phyloP scores from a whole-genome alignment of 1,140 invertebrate species.

The Panulirus ornatus region DNA sequence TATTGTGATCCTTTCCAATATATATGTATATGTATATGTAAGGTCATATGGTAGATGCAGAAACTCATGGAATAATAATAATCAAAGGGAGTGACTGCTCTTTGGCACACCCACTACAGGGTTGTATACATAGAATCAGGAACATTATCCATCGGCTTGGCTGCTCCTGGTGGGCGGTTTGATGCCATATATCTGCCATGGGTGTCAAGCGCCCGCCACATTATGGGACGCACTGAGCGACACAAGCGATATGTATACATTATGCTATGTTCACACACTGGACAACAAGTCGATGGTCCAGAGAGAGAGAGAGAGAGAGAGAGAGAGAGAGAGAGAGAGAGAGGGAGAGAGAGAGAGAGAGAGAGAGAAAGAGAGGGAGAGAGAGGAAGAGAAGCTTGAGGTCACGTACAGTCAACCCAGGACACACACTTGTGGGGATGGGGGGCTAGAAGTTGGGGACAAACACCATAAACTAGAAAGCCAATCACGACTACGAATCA shows the following conservation, averaged over 20 bases:
- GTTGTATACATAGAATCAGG: neutral
- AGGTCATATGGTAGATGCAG: neutral
- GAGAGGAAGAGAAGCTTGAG: neutral
- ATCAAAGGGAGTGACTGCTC: neutral
- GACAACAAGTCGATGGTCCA: constrained; percentile 14
- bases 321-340: neutral
- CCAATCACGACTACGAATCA: too few species aligned
- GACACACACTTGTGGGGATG: too few species aligned
- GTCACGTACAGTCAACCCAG: neutral
- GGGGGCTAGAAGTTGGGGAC: too few species aligned
- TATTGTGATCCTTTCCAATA: too few species aligned
- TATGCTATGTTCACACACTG: neutral
- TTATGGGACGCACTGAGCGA: neutral
- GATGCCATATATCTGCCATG: neutral
- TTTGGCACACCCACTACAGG: neutral
- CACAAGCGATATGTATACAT: constrained; percentile 22
- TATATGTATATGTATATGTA: neutral
- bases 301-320: neutral
- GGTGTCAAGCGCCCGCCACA: neutral
- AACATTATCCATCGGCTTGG: neutral
- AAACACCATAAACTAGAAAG: too few species aligned
- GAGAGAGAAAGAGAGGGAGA: neutral
- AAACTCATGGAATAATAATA: neutral
- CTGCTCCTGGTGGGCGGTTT: neutral
- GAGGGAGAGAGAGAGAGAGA: neutral